Conservation (phyloP, 2,113 vertebrate genomes). For the Anoura caudifer region DNA sequence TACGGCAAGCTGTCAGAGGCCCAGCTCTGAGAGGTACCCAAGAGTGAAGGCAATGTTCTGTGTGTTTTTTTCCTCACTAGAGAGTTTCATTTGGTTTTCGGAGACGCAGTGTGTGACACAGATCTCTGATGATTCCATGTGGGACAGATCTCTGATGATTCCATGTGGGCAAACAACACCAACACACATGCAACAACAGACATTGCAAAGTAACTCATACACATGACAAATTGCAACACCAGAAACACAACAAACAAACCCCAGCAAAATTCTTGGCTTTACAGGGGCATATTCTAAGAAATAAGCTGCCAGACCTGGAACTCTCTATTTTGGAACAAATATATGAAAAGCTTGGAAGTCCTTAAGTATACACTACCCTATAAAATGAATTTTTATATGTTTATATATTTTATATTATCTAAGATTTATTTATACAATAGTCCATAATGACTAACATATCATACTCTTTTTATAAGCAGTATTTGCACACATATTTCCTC, state of each 20-base stretch:
- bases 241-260: neutral
- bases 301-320: neutral
- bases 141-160: too few relatives aligned
- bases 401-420: slow-evolving; percentile 27
- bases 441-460: neutral
- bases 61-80: slow-evolving; percentile 19
- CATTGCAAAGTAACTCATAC: neutral
- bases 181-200: neutral
- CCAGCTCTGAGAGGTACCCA: neutral
- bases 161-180: neutral
- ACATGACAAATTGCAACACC: neutral
- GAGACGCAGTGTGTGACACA: neutral
- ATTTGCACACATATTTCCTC: neutral
- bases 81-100: slow-evolving; percentile 38
- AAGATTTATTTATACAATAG: neutral
- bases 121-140: neutral
- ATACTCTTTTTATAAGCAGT: slow-evolving; percentile 30
- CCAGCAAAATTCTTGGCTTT: neutral
- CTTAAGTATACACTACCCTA: neutral
- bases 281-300: neutral
- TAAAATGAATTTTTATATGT: neutral
- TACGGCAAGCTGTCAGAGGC: neutral
- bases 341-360: slow-evolving; percentile 13
- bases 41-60: neutral
- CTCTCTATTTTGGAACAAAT: slow-evolving; percentile 26